phyloP scores from a whole-genome alignment of 2,113 vertebrate species.

The Halichoeres trimaculatus region DNA sequence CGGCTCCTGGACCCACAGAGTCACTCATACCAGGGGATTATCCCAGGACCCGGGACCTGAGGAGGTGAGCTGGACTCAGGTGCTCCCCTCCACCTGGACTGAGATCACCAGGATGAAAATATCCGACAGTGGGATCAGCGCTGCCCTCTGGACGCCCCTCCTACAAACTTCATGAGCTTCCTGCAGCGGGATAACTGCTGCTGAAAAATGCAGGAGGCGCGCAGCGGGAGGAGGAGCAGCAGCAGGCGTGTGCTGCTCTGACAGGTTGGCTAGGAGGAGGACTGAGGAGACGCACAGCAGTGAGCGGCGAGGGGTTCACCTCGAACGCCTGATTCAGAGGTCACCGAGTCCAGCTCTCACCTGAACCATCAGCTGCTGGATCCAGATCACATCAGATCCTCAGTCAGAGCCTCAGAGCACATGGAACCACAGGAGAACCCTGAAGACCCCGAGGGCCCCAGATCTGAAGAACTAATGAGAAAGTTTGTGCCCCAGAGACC shows the following conservation, averaged over 20 bases:
- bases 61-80: no score
- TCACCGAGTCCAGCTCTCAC: slow-evolving; percentile 14
- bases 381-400: slow-evolving; percentile 64
- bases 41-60: no score
- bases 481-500: slow-evolving; percentile 51
- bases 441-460: slow-evolving; percentile 63
- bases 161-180: neutral
- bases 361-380: slow-evolving; percentile 52
- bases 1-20: slow-evolving; percentile 73
- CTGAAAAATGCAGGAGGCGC: slow-evolving; percentile 23
- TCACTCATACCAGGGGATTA: slow-evolving; percentile 79
- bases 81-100: no score
- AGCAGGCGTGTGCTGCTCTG: slow-evolving; percentile 13
- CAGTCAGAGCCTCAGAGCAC: slow-evolving; percentile 55
- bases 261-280: slow-evolving; percentile 40
- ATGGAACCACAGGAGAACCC: no score
- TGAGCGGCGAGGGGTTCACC: neutral
- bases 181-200: neutral
- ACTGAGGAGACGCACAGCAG: slow-evolving; percentile 30
- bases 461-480: slow-evolving; percentile 73
- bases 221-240: neutral
- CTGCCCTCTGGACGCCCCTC: neutral
- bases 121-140: neutral
- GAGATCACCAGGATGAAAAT: neutral
- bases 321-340: neutral